A percentile compares a stretch with the other conserved stretches of the same genome.
Conservation (phyloP, 2,113 vertebrate species). For the Nycticebus coucang region DNA sequence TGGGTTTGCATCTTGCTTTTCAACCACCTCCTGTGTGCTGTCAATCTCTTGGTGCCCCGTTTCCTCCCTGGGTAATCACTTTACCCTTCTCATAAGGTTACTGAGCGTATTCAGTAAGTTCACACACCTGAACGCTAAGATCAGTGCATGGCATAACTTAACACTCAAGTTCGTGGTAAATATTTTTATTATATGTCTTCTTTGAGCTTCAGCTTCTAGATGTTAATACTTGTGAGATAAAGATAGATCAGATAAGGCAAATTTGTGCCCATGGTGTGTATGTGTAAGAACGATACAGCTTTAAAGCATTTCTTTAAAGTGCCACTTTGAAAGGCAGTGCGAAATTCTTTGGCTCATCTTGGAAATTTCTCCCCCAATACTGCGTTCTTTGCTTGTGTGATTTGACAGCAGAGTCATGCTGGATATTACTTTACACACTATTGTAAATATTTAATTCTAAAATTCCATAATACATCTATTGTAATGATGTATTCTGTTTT, state of each 20-base stretch:
- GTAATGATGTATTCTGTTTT: neutral
- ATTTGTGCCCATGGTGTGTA: neutral
- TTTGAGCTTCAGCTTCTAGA: neutral
- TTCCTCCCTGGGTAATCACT: neutral
- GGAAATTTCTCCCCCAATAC: neutral
- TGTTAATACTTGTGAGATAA: neutral
- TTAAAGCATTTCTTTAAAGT: neutral
- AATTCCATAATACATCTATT: neutral
- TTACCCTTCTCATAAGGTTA: no score
- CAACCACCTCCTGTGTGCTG: neutral
- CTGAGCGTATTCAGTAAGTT: neutral
- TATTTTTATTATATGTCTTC: neutral
- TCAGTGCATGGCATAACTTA: neutral
- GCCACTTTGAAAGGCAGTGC: neutral
- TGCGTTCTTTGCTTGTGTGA: neutral
- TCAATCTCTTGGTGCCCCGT: neutral
- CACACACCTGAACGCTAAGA: neutral
- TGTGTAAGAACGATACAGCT: neutral
- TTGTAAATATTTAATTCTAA: neutral
- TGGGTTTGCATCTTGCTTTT: neutral
- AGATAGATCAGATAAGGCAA: neutral
- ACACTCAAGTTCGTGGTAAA: neutral
- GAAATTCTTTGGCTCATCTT: neutral
- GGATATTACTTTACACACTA: neutral
- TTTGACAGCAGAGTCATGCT: neutral